Percentiles rank a stretch among this genome's conserved stretches.
phyloP scores from a whole-genome alignment of 2,888 invertebrate genomes.

The Eledona agricola region DNA sequence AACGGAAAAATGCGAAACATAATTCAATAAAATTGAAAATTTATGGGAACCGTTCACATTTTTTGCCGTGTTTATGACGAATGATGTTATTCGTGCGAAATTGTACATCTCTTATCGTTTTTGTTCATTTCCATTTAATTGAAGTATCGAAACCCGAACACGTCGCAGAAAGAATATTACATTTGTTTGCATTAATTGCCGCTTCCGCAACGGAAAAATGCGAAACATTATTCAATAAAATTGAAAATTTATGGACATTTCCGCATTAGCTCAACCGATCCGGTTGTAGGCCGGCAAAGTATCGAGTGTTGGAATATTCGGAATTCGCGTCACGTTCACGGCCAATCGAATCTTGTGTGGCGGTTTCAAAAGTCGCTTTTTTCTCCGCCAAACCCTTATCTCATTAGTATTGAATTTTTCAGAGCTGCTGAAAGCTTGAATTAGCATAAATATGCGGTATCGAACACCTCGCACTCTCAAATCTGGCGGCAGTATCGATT shows the following conservation, averaged over 20 bases:
- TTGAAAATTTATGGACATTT: constrained; percentile 2
- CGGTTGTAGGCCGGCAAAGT: not conserved
- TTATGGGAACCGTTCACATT: no score
- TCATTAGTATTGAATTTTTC: constrained; percentile 51
- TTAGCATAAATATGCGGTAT: constrained; percentile 40
- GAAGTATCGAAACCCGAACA: no score
- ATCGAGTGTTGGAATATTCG: constrained; percentile 5
- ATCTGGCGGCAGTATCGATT: constrained; percentile 30
- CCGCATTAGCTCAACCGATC: not conserved
- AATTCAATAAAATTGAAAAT: no score
- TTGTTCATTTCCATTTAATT: no score
- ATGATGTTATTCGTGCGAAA: no score
- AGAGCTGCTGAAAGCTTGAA: constrained; percentile 44
- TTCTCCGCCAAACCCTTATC: constrained; percentile 41
- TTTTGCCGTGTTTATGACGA: no score
- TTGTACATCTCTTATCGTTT: no score
- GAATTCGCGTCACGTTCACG: constrained; percentile 13
- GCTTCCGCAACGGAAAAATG: no score
- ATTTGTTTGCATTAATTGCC: no score
- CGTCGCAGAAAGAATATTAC: no score
- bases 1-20: no score
- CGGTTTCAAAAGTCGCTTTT: constrained; percentile 15
- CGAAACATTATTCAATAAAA: no score
- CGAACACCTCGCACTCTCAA: constrained; percentile 32
- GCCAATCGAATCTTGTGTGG: not conserved